Base-by-base conservation (phyloP, 2,113 vertebrate genomes). In the Prochilodus magdalenae region DNA sequence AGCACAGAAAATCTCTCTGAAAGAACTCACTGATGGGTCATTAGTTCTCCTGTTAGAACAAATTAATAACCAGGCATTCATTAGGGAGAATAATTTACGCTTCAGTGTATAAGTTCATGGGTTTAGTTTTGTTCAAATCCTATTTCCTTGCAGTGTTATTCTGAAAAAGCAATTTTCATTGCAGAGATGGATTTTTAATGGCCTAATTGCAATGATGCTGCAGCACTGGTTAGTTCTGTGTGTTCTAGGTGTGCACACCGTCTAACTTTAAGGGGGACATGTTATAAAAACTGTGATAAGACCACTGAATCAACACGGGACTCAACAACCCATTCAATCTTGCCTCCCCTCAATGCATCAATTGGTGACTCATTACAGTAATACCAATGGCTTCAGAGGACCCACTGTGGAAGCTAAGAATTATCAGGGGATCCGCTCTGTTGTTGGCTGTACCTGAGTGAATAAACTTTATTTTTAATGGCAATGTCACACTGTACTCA, bases 101-200 rank as follows among this genome's bases (percentile, higher is more conserved):
- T 49, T 29, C 30, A 59, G 6, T 22, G 15, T 71, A 47, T 16
- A 62, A 27, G 26, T 62, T 60, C 77, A 71, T 29, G 20, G 33
- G 55, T 49, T 79, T 62, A 60, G 15, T 72, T 72, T 62, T 80
- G 78, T 27, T 72, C 24, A 30, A 49, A 72, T 57, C 55, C 36
- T 55, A 67, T 72, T 72, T 72, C 67, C 36, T 49, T 49, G 65
- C 67, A 1, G 13, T 70, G 2, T 30, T 24, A 5, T n/a, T 47
- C 69, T 22, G 11, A 40, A 63, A 67, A 57, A 60, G 66, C 62
- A 67, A 55, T 79, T 79, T 79, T 59, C 33, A 71, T 59, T 71
- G 33, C 66, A 3, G 10, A 69, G 66, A 40, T 69, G 66, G 66
- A 40, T 27, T 11, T n/a, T 47, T 47, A 72, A 72, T 72, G 57